Percentiles rank a stretch among this genome's conserved stretches.
Evolutionary conservation across 2,113 vertebrate species (phyloP).

Genomic region (Bos javanicus): DNA sequence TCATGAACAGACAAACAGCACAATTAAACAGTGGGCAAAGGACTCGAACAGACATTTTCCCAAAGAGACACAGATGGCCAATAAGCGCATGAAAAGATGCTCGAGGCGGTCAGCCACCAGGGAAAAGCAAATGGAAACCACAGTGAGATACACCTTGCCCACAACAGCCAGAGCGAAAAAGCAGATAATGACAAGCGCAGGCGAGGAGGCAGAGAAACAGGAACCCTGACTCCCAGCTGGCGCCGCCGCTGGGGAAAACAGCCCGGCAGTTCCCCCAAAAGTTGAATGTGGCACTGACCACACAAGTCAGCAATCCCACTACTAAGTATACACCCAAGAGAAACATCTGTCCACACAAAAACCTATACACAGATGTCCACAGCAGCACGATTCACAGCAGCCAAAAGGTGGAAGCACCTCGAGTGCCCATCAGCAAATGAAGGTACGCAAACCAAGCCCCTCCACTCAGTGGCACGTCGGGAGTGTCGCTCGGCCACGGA

Average conservation of each 20-base stretch:
- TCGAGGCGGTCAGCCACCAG: not conserved
- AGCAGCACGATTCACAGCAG: not conserved
- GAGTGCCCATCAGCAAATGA: accelerated
- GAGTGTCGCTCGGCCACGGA: accelerated
- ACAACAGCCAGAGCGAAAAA: too few relatives aligned
- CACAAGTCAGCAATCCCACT: not conserved
- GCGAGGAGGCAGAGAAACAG: accelerated
- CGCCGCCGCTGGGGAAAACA: accelerated
- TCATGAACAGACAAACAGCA: not conserved
- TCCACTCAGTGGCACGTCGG: not conserved
- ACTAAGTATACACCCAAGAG: not conserved
- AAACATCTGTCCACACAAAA: not conserved
- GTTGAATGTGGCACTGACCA: too few relatives aligned
- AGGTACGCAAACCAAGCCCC: not conserved
- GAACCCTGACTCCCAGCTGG: too few relatives aligned
- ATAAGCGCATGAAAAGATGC: not conserved
- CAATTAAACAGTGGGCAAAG: too few relatives aligned
- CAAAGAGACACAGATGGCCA: not conserved
- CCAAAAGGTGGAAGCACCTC: not conserved
- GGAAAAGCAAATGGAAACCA: not conserved
- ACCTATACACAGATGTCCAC: not conserved
- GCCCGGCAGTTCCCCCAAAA: not conserved
- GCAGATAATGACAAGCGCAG: not conserved
- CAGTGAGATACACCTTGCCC: accelerated
- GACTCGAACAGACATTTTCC: too few relatives aligned